phyloP scores from a whole-genome alignment of 2,113 vertebrate species.

The Pluvialis apricaria region DNA sequence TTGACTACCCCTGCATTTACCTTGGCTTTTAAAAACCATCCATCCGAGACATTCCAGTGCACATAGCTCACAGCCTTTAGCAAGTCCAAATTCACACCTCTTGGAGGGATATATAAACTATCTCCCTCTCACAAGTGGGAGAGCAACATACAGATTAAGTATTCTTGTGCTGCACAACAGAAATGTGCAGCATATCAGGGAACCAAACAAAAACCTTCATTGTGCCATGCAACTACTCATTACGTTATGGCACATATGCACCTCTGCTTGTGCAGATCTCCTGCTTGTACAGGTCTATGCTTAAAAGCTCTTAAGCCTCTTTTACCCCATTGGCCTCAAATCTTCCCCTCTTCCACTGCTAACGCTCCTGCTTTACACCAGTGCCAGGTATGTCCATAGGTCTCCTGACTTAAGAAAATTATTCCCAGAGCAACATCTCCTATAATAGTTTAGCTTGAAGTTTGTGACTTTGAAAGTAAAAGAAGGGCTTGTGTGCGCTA shows the following conservation, averaged over 20 bases:
- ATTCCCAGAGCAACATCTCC: neutral
- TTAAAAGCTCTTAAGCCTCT: neutral
- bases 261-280: neutral
- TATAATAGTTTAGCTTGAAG: neutral
- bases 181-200: neutral
- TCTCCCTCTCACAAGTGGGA: neutral
- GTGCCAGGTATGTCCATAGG: fast-evolving
- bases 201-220: neutral
- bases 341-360: neutral
- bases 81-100: neutral
- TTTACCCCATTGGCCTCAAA: neutral
- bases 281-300: neutral
- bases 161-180: neutral
- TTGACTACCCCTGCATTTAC: neutral
- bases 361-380: neutral
- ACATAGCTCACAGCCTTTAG: neutral
- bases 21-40: neutral
- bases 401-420: neutral
- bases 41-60: neutral
- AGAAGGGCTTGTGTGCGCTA: neutral
- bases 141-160: neutral
- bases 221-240: neutral
- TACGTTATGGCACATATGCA: neutral
- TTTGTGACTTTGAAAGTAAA: neutral
- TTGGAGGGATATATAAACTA: neutral